Base-by-base conservation (phyloP, 2,888 invertebrate species). In the Boloria euphrosyne region DNA sequence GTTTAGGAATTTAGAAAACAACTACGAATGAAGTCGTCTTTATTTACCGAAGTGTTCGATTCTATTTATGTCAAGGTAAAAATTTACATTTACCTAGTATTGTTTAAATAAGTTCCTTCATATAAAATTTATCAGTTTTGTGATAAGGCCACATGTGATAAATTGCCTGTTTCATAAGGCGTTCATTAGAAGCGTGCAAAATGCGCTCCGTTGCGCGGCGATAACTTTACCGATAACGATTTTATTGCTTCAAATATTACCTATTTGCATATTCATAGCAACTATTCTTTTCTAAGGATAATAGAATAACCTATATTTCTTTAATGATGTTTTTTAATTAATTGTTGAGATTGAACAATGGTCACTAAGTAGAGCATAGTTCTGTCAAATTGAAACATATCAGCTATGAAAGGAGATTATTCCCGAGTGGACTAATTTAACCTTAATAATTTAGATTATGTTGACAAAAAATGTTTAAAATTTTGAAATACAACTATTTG, bases 111-210 rank as follows among this genome's bases (percentile, higher is more conserved):
- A 81, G 80, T 87, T 89, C 83, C 80, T 84, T 85, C 80, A 80
- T 87, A 89, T 87, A 86, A 86, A 82, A 83, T 83, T 87, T 90
- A 89, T 86, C 87, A 89, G 81, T 80, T 84, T 79, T 81, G 80
- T 89, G 90, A 90, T 90, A 90, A 90, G 88, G 87, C 80, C 72
- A 76, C 76, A 89, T 90, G 90, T 90, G 89, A 91, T 91, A 90
- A 91, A 91, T 90, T 90, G 88, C 87, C 90, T 90, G 89, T 90
- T 91, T 92, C 89, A 91, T 91, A 89, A 83, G 89, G 89, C 90
- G 85, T 92, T 92, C 91, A 92, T 91, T 92, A 92, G 89, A 84
- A 85, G 85, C 90, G 86, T 91, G 89, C 83, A 86, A 80, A 91
- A 92, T 90, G 86, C 88, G 84, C 83, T 91, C 87, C 88, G 90